These are phyloP conservation scores for Silvanus unidentatus DNA, from an alignment of 2,888 invertebrate genomes.

Conservation along the genomic window DNA sequence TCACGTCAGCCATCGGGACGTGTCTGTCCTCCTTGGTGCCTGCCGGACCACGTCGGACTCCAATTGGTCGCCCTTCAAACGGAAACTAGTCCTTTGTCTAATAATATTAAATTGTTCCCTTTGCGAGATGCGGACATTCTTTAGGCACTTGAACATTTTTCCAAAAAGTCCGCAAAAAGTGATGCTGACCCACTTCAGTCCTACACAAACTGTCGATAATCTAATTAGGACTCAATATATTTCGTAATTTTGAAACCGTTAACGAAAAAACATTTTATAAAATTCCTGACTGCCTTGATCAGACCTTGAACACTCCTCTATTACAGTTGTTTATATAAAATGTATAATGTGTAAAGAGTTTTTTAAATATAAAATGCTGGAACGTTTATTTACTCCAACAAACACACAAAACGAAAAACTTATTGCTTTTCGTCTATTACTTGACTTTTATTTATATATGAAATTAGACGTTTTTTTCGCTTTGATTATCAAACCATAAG, in stretches of 20 bases:
- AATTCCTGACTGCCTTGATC: constrained; percentile 39
- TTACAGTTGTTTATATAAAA: too few relatives aligned
- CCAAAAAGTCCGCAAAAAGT: too few relatives aligned
- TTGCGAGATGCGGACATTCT: background rate
- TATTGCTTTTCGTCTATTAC: constrained; percentile 19
- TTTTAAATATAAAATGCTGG: background rate
- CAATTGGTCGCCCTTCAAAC: too few relatives aligned
- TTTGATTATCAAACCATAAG: background rate
- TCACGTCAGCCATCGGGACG: background rate
- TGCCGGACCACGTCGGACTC: too few relatives aligned
- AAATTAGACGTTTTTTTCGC: constrained; percentile 15
- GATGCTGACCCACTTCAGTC: constrained; percentile 9
- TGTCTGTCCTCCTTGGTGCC: too few relatives aligned
- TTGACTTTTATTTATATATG: constrained; percentile 20
- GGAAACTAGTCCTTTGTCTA: background rate
- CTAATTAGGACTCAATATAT: constrained; percentile 31
- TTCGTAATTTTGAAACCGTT: constrained; percentile 39
- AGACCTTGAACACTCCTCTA: constrained; percentile 39
- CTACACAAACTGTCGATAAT: constrained; percentile 35
- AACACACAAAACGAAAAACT: constrained; percentile 13
- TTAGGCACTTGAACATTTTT: too few relatives aligned
- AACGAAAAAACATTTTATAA: constrained; percentile 37
- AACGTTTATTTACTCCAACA: background rate
- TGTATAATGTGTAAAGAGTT: too few relatives aligned
- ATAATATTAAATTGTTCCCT: background rate